These are phyloP conservation scores for Carterocephalus palaemon DNA, from an alignment of 2,888 invertebrate species.

Conservation along the genomic window DNA sequence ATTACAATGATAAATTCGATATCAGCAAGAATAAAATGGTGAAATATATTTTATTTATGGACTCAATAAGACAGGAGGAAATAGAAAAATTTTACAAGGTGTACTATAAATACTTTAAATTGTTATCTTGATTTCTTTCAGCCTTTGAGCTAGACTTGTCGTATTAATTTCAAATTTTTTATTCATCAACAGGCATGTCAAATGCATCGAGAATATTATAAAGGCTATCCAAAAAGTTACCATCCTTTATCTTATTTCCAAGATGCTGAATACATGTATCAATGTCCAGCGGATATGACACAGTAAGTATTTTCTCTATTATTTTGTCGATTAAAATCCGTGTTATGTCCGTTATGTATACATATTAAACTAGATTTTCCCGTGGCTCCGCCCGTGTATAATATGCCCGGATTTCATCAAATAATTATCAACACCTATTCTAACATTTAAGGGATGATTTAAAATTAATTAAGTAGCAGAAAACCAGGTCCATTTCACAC, in stretches of 20 bases:
- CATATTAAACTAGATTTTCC: too few species aligned
- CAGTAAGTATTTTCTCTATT: constrained; percentile 35
- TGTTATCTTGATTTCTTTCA: not conserved
- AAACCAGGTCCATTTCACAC: too few species aligned
- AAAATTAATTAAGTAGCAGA: too few species aligned
- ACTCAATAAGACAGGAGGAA: constrained; percentile 56
- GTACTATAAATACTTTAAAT: constrained; percentile 15
- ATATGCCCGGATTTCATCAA: too few species aligned
- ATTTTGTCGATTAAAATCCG: too few species aligned
- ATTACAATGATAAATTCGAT: too few species aligned
- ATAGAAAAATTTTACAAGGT: constrained; percentile 57
- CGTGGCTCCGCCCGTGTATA: too few species aligned
- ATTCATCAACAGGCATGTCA: constrained; percentile 74
- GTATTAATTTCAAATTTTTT: constrained; percentile 3
- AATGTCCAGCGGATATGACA: constrained; percentile 74
- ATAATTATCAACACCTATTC: too few species aligned
- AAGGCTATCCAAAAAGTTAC: constrained; percentile 71
- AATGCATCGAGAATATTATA: constrained; percentile 79
- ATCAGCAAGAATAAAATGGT: constrained; percentile 53
- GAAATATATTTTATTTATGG: constrained; percentile 51
- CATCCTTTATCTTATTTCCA: constrained; percentile 78
- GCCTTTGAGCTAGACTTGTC: too few species aligned
- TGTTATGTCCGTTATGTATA: too few species aligned
- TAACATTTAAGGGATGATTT: too few species aligned
- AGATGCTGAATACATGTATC: constrained; percentile 61